phyloP scores from a whole-genome alignment of 2,888 invertebrate species.

The Gortyna flavago region DNA sequence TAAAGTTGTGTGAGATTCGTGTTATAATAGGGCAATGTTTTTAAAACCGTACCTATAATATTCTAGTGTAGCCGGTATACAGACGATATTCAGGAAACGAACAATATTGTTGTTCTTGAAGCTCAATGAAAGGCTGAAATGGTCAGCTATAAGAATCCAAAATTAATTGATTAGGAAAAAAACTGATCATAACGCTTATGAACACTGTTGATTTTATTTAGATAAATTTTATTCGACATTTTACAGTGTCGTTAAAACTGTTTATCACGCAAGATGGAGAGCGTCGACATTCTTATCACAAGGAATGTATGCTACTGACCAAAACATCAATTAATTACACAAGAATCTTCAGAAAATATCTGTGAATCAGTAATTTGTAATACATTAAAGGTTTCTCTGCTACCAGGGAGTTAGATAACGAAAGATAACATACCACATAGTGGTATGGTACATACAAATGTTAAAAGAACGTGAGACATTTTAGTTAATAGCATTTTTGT shows the following conservation, averaged over 20 bases:
- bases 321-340: conserved; percentile 54
- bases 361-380: conserved; percentile 59
- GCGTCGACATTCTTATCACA: conserved; percentile 47
- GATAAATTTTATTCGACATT: background rate
- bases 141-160: background rate
- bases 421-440: conserved; percentile 57
- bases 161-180: background rate
- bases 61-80: too few relatives aligned
- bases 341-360: conserved; percentile 46
- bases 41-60: too few relatives aligned
- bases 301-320: conserved; percentile 49
- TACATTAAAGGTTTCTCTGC: conserved; percentile 46
- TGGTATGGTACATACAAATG: conserved; percentile 24
- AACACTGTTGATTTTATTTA: background rate
- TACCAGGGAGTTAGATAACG: conserved; percentile 35
- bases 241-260: conserved; percentile 34
- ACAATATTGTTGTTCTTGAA: too few relatives aligned
- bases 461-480: conserved; percentile 51
- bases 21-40: too few relatives aligned
- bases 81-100: too few relatives aligned
- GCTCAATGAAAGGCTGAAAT: background rate
- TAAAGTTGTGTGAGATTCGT: too few relatives aligned
- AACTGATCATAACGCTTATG: background rate
- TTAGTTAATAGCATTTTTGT: conserved; percentile 45
- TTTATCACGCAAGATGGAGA: conserved; percentile 15